These are phyloP conservation scores for Clanis bilineata DNA, from an alignment of 2,888 invertebrate genomes.

Conservation along the genomic window DNA sequence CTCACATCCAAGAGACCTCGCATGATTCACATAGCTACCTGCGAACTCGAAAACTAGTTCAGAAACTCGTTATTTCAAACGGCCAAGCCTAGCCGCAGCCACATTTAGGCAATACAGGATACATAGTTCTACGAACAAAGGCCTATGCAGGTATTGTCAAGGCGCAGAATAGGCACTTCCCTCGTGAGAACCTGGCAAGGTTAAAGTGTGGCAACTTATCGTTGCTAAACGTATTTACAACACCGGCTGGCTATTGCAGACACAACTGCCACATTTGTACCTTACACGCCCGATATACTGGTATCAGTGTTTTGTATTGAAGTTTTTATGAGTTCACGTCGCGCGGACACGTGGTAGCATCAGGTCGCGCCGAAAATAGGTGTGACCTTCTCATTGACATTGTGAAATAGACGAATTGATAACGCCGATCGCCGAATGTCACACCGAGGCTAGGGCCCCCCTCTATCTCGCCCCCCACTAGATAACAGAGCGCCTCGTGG, in stretches of 20 bases:
- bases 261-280: conserved; percentile 67
- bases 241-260: conserved; percentile 69
- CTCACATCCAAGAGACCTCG: conserved; percentile 11
- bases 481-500: conserved; percentile 43
- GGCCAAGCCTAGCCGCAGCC: conserved; percentile 21
- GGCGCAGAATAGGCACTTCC: conserved; percentile 81
- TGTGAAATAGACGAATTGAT: conserved; percentile 81
- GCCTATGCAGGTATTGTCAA: conserved; percentile 79
- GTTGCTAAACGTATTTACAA: conserved; percentile 83
- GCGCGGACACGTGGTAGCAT: conserved; percentile 48
- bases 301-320: conserved; percentile 2
- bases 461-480: conserved; percentile 55
- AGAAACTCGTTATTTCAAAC: conserved; percentile 47
- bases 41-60: conserved; percentile 29
- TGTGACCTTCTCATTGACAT: conserved; percentile 82
- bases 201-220: conserved; percentile 79
- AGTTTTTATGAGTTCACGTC: conserved; percentile 7
- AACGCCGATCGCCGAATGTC: conserved; percentile 79
- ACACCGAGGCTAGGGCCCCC: conserved; percentile 75
- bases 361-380: conserved; percentile 66
- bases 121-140: conserved; percentile 72
- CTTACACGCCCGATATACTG: conserved; percentile 32
- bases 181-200: conserved; percentile 81
- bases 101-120: conserved; percentile 69
- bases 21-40: conserved; percentile 31